Percentiles rank a stretch among this genome's conserved stretches.
phyloP scores from a whole-genome alignment of 1,140 invertebrate species.

The Lasioglossum baleicum region DNA sequence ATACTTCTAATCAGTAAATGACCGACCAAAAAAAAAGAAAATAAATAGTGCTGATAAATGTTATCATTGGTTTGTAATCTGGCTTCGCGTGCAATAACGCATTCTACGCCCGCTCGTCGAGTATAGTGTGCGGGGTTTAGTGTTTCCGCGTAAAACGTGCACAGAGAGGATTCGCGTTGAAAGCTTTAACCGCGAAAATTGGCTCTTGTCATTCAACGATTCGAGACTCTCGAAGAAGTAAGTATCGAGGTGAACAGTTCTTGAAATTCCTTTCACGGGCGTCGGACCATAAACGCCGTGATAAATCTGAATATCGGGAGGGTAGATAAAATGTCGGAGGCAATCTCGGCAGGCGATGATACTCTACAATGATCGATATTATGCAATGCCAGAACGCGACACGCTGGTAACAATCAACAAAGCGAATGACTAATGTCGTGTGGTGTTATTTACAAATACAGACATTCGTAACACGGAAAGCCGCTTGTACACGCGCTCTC shows the following conservation, averaged over 20 bases:
- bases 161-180: background rate
- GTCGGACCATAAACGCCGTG: background rate
- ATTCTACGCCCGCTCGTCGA: background rate
- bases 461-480: background rate
- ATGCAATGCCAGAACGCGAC: background rate
- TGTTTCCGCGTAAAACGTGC: background rate
- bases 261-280: background rate
- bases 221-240: background rate
- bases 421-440: slow-evolving; percentile 6
- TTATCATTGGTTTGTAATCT: slow-evolving; percentile 1
- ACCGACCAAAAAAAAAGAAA: background rate
- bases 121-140: background rate
- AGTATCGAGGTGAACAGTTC: background rate
- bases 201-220: background rate
- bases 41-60: slow-evolving; percentile 8
- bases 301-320: too few species aligned
- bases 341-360: background rate
- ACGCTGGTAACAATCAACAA: background rate
- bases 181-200: too few species aligned
- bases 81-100: background rate
- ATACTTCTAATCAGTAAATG: background rate
- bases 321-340: background rate
- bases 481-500: background rate
- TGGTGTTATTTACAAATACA: slow-evolving; percentile 11
- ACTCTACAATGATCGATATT: background rate